These are phyloP conservation scores for Gryllus bimaculatus DNA, from an alignment of 1,140 invertebrate species.

Conservation along the genomic window DNA sequence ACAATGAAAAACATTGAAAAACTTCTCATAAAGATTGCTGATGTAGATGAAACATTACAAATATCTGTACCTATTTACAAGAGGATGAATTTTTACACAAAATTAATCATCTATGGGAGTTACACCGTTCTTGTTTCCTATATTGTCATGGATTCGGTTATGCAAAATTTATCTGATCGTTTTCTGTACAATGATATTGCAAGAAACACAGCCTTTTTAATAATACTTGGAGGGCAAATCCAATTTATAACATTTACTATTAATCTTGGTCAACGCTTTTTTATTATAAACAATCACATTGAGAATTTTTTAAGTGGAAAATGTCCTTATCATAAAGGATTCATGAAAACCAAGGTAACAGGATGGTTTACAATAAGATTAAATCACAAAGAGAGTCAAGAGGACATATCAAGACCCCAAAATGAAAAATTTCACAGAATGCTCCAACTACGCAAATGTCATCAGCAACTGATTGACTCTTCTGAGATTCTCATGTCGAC, in stretches of 20 bases:
- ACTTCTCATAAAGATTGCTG: neutral
- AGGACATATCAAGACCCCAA: neutral
- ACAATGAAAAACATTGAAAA: neutral
- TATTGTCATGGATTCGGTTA: neutral
- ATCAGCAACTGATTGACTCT: neutral
- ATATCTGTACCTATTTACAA: neutral
- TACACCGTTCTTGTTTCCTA: neutral
- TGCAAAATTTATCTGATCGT: neutral
- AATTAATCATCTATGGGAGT: neutral
- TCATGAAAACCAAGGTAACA: neutral
- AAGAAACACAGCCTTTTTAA: neutral
- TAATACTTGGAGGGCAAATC: neutral
- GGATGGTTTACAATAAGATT: neutral
- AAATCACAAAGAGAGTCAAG: neutral
- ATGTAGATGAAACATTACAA: neutral
- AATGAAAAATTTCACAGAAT: neutral
- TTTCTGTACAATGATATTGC: neutral
- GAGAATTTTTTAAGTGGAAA: neutral
- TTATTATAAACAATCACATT: neutral
- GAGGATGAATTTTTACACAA: neutral
- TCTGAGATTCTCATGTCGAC: neutral
- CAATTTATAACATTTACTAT: neutral
- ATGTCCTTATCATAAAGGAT: too few relatives aligned
- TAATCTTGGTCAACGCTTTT: neutral
- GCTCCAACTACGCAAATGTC: neutral